Percentiles rank a stretch among this genome's conserved stretches.
Conservation (phyloP, 2,797 vertebrate genomes). For the Chaunax sp. region DNA sequence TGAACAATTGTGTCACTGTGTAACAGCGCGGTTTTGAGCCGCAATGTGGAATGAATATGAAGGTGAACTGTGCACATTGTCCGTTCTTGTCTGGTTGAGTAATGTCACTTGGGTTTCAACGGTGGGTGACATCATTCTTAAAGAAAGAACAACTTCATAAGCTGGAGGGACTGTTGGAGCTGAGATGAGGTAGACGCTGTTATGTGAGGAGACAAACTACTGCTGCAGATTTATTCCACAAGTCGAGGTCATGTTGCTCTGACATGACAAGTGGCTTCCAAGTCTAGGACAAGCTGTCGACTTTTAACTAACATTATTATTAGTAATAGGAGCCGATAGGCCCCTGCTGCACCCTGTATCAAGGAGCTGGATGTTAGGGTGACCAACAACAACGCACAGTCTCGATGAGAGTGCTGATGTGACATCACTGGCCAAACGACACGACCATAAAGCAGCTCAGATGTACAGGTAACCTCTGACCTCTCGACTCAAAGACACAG, state of each 20-base stretch:
- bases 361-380: conserved; percentile 27
- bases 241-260: conserved; percentile 67
- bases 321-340: conserved; percentile 68
- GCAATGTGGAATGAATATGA: conserved; percentile 72
- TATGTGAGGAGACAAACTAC: conserved; percentile 59
- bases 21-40: conserved; percentile 64
- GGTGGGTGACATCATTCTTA: conserved; percentile 76
- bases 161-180: conserved; percentile 51
- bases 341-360: conserved; percentile 60
- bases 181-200: conserved; percentile 69
- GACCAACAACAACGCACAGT: conserved; percentile 31
- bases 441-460: conserved; percentile 30
- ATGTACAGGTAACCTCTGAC: conserved; percentile 47
- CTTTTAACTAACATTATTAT: conserved; percentile 68
- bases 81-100: conserved; percentile 72
- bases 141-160: conserved; percentile 65
- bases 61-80: conserved; percentile 74
- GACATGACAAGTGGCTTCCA: conserved; percentile 68
- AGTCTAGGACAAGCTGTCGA: conserved; percentile 61
- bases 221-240: conserved; percentile 59
- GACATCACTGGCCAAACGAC: conserved; percentile 54
- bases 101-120: conserved; percentile 75
- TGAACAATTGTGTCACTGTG: conserved; percentile 68
- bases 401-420: conserved; percentile 33
- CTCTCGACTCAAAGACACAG: conserved; percentile 28